These are phyloP conservation scores for Crocallis elinguaria DNA, from an alignment of 2,888 invertebrate genomes.

Conservation along the genomic window DNA sequence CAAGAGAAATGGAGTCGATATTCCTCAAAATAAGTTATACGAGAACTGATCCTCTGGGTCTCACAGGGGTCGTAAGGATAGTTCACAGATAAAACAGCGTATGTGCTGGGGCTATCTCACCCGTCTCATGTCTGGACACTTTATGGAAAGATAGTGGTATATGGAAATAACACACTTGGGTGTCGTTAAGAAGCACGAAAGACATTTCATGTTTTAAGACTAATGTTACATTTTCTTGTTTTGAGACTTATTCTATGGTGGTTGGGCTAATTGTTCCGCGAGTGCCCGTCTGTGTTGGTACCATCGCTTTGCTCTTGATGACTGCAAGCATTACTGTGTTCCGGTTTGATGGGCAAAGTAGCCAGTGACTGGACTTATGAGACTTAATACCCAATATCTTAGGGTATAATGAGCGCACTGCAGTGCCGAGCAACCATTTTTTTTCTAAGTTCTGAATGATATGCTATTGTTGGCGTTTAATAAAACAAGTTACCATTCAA, in stretches of 20 bases:
- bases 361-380: too few relatives aligned
- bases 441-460: too few relatives aligned
- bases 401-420: too few relatives aligned
- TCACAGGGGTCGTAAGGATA: conserved; percentile 16
- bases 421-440: too few relatives aligned
- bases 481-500: too few relatives aligned
- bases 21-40: conserved; percentile 14
- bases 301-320: too few relatives aligned
- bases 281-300: too few relatives aligned
- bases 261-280: too few relatives aligned
- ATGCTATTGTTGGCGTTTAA: too few relatives aligned
- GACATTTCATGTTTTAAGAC: conserved; percentile 1
- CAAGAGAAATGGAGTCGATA: not conserved
- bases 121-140: conserved; percentile 17
- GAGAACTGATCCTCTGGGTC: conserved; percentile 12
- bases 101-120: conserved; percentile 2
- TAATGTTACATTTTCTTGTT: not conserved
- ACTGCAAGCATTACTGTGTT: too few relatives aligned
- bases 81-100: conserved; percentile 16
- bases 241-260: not conserved
- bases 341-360: too few relatives aligned
- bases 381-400: too few relatives aligned
- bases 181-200: conserved; percentile 11
- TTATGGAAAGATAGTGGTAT: conserved; percentile 13
- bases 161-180: conserved; percentile 17